Evolutionary conservation across 2,888 invertebrate species (phyloP).

Genomic region (Chalcis sispes): DNA sequence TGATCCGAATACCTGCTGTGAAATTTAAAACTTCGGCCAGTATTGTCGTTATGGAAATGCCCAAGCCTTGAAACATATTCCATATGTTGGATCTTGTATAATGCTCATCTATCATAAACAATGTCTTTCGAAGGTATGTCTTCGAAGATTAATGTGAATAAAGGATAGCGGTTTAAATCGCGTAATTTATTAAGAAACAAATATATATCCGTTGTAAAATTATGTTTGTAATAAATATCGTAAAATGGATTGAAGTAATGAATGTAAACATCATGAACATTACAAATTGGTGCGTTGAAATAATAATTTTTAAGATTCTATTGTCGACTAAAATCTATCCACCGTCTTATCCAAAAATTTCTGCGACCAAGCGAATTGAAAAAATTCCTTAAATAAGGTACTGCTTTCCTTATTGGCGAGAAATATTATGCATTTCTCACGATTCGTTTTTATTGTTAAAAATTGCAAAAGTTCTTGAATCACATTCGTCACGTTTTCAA

Average conservation of each 20-base stretch:
- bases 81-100: background rate
- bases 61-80: slow-evolving; percentile 21
- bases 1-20: background rate
- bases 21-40: slow-evolving; percentile 26
- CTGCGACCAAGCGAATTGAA: slow-evolving; percentile 22
- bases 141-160: slow-evolving; percentile 1
- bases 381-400: background rate
- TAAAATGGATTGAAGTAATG: slow-evolving; percentile 31
- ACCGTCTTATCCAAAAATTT: slow-evolving; percentile 31
- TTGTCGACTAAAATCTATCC: slow-evolving; percentile 3
- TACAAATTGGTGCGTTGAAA: background rate
- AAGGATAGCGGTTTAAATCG: slow-evolving; percentile 8
- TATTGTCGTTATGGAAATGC: background rate
- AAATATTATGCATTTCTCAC: slow-evolving; percentile 9
- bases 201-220: background rate
- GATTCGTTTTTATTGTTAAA: no score
- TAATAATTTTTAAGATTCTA: background rate
- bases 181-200: slow-evolving; percentile 17
- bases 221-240: background rate
- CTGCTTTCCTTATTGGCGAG: background rate
- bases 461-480: no score
- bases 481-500: no score
- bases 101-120: background rate
- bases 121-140: slow-evolving; percentile 6
- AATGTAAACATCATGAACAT: background rate